phyloP scores from a whole-genome alignment of 2,888 invertebrate species.

The Thecocarcelia acutangulata region DNA sequence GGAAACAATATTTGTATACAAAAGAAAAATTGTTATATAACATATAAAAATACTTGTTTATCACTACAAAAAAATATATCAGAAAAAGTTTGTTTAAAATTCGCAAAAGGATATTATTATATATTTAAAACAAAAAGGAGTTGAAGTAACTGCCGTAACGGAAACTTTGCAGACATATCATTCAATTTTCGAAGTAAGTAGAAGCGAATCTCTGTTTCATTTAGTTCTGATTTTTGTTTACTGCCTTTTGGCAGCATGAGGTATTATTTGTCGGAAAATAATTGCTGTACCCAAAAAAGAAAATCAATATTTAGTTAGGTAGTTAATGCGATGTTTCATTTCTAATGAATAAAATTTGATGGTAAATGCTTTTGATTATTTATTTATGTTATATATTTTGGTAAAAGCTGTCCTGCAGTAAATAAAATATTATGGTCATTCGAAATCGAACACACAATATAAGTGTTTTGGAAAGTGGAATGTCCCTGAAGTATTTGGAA shows the following conservation, averaged over 20 bases:
- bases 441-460: too few relatives aligned
- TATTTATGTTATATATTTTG: too few relatives aligned
- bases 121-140: background rate
- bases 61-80: too few relatives aligned
- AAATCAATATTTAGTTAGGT: conserved; percentile 45
- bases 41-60: background rate
- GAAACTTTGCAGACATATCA: conserved; percentile 36
- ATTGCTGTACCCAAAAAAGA: background rate
- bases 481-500: too few relatives aligned
- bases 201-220: background rate
- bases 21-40: conserved; percentile 11
- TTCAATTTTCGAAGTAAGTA: conserved; percentile 32
- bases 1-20: background rate
- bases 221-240: background rate
- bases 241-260: too few relatives aligned
- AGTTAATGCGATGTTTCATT: background rate
- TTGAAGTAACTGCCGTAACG: conserved; percentile 31
- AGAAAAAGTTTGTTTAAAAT: too few relatives aligned
- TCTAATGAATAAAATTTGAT: too few relatives aligned
- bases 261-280: background rate
- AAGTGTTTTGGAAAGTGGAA: too few relatives aligned
- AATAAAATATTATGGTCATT: too few relatives aligned
- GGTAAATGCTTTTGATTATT: too few relatives aligned
- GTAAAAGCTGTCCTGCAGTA: too few relatives aligned
- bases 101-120: too few relatives aligned